These are phyloP conservation scores for Notothenia coriiceps DNA, from an alignment of 2,113 vertebrate genomes.

Conservation along the genomic window DNA sequence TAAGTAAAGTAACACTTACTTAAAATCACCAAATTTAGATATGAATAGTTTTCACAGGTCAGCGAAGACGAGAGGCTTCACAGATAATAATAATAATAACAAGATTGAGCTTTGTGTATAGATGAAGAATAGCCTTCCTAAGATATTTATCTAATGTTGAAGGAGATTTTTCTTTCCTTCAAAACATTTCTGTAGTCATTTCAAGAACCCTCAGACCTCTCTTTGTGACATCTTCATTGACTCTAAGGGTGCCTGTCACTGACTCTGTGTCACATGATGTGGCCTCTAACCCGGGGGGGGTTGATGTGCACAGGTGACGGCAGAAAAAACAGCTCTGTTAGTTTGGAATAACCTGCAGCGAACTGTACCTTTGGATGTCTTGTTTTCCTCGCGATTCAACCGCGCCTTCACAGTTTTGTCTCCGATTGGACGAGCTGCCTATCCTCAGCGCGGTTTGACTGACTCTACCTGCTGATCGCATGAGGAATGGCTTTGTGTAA, in stretches of 20 bases:
- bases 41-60: not conserved
- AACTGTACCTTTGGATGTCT: constrained; percentile 41
- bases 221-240: constrained; percentile 20
- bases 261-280: not conserved
- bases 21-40: not conserved
- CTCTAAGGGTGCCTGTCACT: constrained; percentile 16
- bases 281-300: constrained; percentile 3
- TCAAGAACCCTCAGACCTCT: constrained; percentile 4
- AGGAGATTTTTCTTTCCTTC: not conserved
- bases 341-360: constrained; percentile 32
- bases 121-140: not conserved
- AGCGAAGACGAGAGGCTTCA: not conserved
- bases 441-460: constrained; percentile 24
- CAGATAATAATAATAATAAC: not conserved
- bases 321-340: constrained; percentile 41
- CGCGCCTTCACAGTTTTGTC: constrained; percentile 45
- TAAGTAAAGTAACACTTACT: not conserved
- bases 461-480: constrained; percentile 36
- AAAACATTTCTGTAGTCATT: not conserved
- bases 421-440: constrained; percentile 16
- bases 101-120: not conserved
- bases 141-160: not conserved
- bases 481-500: not conserved
- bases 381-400: constrained; percentile 38
- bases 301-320: constrained; percentile 39